A percentile compares a stretch with the other conserved stretches of the same genome.
These are phyloP conservation scores for Agrochola lota DNA, from an alignment of 2,888 invertebrate genomes.

Conservation along the genomic window DNA sequence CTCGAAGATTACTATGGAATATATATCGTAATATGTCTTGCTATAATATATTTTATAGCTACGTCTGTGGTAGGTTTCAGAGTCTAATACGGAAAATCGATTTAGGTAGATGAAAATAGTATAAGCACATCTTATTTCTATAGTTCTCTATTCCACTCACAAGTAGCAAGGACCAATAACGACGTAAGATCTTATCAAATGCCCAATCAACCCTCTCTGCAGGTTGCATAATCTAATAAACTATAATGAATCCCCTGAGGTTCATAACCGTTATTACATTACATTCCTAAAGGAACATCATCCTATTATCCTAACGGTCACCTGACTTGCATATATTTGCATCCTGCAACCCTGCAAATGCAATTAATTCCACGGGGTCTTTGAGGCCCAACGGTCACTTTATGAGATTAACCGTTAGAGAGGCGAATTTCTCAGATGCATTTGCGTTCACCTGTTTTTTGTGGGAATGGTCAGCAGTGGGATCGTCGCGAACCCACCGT, in stretches of 20 bases:
- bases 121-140: background rate
- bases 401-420: slow-evolving; percentile 80
- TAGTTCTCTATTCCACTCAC: background rate
- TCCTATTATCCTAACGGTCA: slow-evolving; percentile 74
- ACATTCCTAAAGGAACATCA: slow-evolving; percentile 54
- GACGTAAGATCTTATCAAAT: background rate
- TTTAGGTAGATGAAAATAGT: background rate
- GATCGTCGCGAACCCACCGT: slow-evolving; percentile 78
- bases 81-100: background rate
- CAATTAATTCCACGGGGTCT: slow-evolving; percentile 66
- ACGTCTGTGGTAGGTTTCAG: background rate
- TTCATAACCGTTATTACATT: slow-evolving; percentile 55
- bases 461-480: slow-evolving; percentile 79
- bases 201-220: slow-evolving; percentile 16
- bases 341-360: slow-evolving; percentile 77
- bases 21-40: too few relatives aligned
- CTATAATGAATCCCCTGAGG: slow-evolving; percentile 49
- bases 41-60: too few relatives aligned
- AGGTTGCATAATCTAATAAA: slow-evolving; percentile 26
- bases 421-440: slow-evolving; percentile 75
- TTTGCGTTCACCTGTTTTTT: slow-evolving; percentile 80
- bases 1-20: too few relatives aligned
- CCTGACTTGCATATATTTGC: slow-evolving; percentile 78
- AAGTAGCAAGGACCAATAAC: background rate
- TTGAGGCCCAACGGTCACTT: slow-evolving; percentile 76